These are phyloP conservation scores for Megatriorchis doriae DNA, from an alignment of 2,113 vertebrate species.

Conservation along the genomic window DNA sequence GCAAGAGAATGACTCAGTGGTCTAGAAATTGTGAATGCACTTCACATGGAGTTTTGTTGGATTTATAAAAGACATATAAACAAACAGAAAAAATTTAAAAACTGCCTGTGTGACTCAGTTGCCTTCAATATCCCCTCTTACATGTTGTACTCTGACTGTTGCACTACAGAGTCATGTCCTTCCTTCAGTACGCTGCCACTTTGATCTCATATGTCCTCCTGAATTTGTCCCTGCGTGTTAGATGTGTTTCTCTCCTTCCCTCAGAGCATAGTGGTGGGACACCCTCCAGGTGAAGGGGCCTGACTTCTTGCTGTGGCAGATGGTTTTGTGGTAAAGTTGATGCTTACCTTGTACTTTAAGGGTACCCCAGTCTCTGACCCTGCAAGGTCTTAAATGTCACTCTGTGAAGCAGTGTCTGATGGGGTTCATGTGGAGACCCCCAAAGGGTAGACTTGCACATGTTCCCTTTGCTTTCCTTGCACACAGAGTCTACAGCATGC, in stretches of 20 bases:
- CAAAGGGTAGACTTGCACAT: not conserved
- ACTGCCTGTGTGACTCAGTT: not conserved
- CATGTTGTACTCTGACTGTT: not conserved
- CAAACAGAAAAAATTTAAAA: not conserved
- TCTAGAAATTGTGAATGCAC: not conserved
- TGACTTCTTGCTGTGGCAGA: not conserved
- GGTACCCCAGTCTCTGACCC: not conserved
- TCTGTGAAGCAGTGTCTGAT: not conserved
- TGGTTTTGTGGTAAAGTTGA: not conserved
- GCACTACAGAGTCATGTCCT: not conserved
- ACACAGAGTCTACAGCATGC: accelerated
- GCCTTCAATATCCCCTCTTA: not conserved
- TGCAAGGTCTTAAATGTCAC: not conserved
- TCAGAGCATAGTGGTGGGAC: not conserved
- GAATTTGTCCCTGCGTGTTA: not conserved
- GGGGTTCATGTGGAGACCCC: not conserved
- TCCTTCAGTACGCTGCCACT: not conserved
- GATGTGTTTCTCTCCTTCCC: not conserved
- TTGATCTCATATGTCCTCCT: not conserved
- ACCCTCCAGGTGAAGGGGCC: not conserved
- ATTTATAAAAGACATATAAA: not conserved
- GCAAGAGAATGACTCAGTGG: not conserved
- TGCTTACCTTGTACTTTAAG: not conserved
- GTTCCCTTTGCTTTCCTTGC: not conserved
- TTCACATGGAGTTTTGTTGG: not conserved